Percentiles rank a stretch among this genome's conserved stretches.
phyloP scores from a whole-genome alignment of 2,113 vertebrate genomes.

The Sinocyclocheilus grahami region DNA sequence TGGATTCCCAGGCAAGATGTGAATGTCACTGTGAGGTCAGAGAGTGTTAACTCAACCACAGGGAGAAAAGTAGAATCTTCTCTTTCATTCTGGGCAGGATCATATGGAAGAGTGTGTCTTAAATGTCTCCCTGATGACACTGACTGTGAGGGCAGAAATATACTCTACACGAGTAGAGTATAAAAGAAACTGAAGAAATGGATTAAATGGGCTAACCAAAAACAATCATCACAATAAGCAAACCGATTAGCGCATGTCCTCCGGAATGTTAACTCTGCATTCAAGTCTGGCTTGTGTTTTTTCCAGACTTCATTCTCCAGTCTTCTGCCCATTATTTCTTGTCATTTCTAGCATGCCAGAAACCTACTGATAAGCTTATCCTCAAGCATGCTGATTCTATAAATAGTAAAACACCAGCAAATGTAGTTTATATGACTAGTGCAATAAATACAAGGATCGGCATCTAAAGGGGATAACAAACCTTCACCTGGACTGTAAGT shows the following conservation, averaged over 20 bases:
- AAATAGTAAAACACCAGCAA: not conserved
- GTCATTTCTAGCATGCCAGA: not conserved
- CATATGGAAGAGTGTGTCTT: not conserved
- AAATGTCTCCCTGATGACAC: not conserved
- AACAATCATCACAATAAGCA: not conserved
- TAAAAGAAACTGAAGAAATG: not conserved
- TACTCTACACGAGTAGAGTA: not conserved
- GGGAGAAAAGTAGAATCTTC: constrained; percentile 28
- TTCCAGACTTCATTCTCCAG: not conserved
- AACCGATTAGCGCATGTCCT: not conserved
- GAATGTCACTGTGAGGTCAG: constrained; percentile 50
- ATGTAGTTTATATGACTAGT: not conserved
- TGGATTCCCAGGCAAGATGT: constrained; percentile 44
- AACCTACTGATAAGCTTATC: constrained; percentile 6
- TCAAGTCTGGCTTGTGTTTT: not conserved
- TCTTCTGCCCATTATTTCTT: not conserved
- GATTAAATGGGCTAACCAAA: not conserved
- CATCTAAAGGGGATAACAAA: too few species aligned
- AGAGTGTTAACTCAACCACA: constrained; percentile 42
- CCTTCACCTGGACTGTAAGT: too few species aligned
- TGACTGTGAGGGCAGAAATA: not conserved
- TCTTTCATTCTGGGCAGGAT: constrained; percentile 27
- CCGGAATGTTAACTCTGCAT: not conserved
- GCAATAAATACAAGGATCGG: not conserved
- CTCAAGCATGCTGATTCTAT: not conserved